Percentiles rank a stretch among this genome's conserved stretches.
Evolutionary conservation across 1,140 invertebrate species (phyloP).

Genomic region (Cryptotermes secundus): DNA sequence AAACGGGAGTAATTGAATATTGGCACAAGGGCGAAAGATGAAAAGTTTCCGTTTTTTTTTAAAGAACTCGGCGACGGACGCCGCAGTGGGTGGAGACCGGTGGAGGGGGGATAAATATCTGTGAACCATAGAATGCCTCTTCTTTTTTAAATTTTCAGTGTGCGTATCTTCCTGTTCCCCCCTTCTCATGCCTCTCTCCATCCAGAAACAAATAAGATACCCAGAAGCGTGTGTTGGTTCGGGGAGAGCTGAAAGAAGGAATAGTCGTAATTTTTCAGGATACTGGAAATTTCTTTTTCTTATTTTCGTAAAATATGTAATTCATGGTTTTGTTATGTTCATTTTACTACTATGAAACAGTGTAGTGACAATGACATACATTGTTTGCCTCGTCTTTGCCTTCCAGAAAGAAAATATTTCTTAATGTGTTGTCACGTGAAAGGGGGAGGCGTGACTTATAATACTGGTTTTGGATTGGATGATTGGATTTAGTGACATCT

Average conservation of each 20-base stretch:
- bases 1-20: background rate
- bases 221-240: background rate
- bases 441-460: too few species aligned
- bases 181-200: background rate
- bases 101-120: background rate
- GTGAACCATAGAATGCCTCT: background rate
- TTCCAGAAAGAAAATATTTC: background rate
- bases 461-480: too few species aligned
- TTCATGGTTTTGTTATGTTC: background rate
- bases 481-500: too few species aligned
- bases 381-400: background rate
- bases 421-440: too few species aligned
- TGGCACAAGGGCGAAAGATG: background rate
- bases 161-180: background rate
- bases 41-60: background rate
- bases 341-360: background rate
- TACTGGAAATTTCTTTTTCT: background rate
- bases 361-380: background rate
- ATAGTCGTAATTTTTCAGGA: background rate
- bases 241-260: background rate
- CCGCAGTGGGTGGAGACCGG: background rate
- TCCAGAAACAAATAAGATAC: background rate
- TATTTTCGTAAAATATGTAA: background rate
- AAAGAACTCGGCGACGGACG: background rate
- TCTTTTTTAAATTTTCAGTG: background rate